phyloP scores from a whole-genome alignment of 2,113 vertebrate genomes.

The Phylloscopus trochilus region DNA sequence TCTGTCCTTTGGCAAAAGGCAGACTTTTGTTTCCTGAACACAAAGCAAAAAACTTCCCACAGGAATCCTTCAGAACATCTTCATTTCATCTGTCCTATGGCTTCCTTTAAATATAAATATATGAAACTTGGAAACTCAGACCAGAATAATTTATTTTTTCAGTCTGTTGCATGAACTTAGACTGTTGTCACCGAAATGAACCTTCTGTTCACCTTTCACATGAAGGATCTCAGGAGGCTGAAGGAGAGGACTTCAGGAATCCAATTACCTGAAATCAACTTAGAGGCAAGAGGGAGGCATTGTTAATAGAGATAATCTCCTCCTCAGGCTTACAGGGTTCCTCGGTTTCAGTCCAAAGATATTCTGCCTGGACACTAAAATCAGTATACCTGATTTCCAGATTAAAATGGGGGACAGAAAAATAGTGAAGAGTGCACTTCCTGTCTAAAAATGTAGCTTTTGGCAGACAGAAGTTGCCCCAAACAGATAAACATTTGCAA shows the following conservation, averaged over 20 bases:
- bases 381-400: not conserved
- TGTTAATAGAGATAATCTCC: not conserved
- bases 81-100: not conserved
- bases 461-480: not conserved
- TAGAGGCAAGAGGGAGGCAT: not conserved
- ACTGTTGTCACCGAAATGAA: not conserved
- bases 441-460: not conserved
- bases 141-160: not conserved
- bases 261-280: constrained; percentile 24
- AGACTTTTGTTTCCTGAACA: not conserved
- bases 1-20: not conserved
- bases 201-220: not conserved
- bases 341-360: not conserved
- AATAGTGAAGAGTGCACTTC: not conserved
- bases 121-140: not conserved
- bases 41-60: not conserved
- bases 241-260: not conserved
- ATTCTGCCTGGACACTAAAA: not conserved
- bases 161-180: not conserved
- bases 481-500: not conserved
- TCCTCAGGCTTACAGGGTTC: not conserved
- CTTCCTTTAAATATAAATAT: not conserved
- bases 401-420: not conserved
- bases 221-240: not conserved
- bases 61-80: not conserved